These are phyloP conservation scores for Neoniphon sammara DNA, from an alignment of 2,797 vertebrate species.

Conservation along the genomic window DNA sequence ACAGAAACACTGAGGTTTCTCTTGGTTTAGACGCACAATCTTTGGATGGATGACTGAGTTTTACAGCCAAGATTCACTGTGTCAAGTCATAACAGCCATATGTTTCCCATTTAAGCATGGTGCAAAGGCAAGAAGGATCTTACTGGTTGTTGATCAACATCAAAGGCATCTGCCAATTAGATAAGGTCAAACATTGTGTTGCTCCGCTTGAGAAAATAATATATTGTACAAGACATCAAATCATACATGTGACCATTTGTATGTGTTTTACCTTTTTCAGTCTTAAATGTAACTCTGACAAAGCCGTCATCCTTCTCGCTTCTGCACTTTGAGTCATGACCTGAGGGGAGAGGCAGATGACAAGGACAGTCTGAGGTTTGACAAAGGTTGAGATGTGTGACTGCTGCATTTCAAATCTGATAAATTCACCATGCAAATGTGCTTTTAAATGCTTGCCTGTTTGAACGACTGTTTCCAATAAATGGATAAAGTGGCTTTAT, in stretches of 20 bases:
- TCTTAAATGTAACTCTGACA: conserved; percentile 93
- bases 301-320: conserved; percentile 91
- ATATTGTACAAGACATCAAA: background rate
- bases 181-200: background rate
- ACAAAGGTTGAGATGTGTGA: background rate
- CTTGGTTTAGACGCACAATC: too few species aligned
- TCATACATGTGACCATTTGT: background rate
- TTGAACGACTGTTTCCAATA: background rate
- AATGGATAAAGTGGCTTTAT: too few species aligned
- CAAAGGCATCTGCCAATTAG: background rate
- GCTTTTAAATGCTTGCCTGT: background rate
- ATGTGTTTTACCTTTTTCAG: conserved; percentile 88
- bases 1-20: too few species aligned
- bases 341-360: conserved; percentile 66
- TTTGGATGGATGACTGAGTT: background rate
- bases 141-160: background rate
- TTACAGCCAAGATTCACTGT: background rate
- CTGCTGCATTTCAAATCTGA: background rate
- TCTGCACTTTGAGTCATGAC: conserved; percentile 86
- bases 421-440: background rate
- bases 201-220: background rate
- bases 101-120: background rate
- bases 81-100: background rate
- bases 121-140: background rate
- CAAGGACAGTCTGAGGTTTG: background rate